Evolutionary conservation across 2,888 invertebrate genomes (phyloP).

Genomic region (Leptopilina syphax): DNA sequence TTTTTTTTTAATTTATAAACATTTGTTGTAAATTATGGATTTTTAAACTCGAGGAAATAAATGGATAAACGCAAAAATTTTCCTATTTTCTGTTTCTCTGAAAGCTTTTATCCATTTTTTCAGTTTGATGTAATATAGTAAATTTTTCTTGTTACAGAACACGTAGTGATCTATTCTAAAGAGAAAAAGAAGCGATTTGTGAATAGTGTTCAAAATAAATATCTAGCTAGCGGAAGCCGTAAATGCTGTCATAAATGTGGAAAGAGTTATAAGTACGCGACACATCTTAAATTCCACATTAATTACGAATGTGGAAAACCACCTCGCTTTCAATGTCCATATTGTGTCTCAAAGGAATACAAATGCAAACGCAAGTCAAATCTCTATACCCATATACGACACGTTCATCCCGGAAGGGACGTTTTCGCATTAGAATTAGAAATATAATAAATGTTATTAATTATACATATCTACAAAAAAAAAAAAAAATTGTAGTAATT

Average conservation of each 20-base stretch:
- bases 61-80: no score
- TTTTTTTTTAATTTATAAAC: neutral
- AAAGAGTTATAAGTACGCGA: neutral
- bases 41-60: no score
- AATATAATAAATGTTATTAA: neutral
- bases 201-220: neutral
- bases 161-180: neutral
- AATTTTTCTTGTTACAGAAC: neutral
- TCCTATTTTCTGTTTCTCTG: no score
- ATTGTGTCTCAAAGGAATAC: constrained; percentile 55
- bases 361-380: constrained; percentile 52
- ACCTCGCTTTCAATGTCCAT: constrained; percentile 61
- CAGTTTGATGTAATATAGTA: no score
- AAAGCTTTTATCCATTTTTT: no score
- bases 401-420: neutral
- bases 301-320: constrained; percentile 55
- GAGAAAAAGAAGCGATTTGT: neutral
- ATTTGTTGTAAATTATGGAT: no score
- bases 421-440: constrained; percentile 9
- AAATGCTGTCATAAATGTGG: neutral
- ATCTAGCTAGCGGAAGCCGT: neutral
- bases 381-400: constrained; percentile 1
- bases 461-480: no score
- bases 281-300: neutral
- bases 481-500: neutral